Evolutionary conservation across 2,113 vertebrate genomes (phyloP).

Genomic region (Sterrhoptilus dennistouni): DNA sequence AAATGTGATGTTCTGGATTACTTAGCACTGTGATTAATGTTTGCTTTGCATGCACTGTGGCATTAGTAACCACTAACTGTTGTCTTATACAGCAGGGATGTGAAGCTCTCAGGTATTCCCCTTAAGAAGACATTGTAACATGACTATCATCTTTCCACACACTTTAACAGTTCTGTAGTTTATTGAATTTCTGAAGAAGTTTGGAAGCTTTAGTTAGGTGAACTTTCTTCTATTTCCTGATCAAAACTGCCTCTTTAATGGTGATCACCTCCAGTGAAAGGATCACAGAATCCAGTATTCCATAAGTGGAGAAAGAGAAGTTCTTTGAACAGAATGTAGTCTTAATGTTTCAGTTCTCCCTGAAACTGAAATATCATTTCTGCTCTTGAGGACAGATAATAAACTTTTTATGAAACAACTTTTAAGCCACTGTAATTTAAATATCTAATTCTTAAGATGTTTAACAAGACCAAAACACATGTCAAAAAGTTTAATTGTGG

Average conservation of each 20-base stretch:
- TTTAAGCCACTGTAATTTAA: neutral
- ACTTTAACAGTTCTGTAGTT: neutral
- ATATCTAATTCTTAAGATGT: neutral
- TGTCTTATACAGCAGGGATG: neutral
- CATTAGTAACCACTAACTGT: neutral
- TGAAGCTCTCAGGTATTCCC: neutral
- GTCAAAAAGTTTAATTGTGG: neutral
- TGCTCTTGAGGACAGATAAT: neutral
- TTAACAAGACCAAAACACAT: neutral
- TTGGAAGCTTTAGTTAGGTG: neutral
- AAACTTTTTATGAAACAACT: neutral
- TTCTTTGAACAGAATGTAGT: neutral
- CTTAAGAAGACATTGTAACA: neutral
- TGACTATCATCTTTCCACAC: neutral
- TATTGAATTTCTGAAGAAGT: neutral
- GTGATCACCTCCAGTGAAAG: neutral
- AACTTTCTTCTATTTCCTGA: neutral
- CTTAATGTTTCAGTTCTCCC: neutral
- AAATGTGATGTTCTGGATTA: neutral
- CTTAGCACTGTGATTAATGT: neutral
- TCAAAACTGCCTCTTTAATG: neutral
- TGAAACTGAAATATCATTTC: neutral
- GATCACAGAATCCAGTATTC: neutral
- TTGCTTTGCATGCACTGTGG: conserved; percentile 35
- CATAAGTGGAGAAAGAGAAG: neutral